Percentiles rank a stretch among this genome's conserved stretches.
Evolutionary conservation across 2,888 invertebrate genomes (phyloP).

Genomic region (Liopterus haemorrhoidalis): DNA sequence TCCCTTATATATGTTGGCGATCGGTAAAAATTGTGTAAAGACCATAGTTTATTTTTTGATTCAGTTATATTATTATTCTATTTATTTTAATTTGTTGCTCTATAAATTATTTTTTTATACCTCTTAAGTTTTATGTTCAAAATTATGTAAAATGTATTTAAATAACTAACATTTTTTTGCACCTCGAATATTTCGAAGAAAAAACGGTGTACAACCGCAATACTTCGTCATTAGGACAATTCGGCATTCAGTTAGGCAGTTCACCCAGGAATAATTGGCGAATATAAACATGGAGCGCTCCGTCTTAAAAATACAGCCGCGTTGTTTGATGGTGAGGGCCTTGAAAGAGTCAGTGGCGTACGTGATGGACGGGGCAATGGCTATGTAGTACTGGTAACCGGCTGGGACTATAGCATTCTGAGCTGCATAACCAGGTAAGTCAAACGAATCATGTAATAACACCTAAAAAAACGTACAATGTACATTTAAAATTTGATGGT

Average conservation of each 20-base stretch:
- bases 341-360: constrained; percentile 55
- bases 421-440: constrained; percentile 58
- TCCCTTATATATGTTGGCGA: no score
- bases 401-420: constrained; percentile 55
- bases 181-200: constrained; percentile 46
- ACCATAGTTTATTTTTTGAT: no score
- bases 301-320: constrained; percentile 56
- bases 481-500: constrained; percentile 9
- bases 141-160: neutral
- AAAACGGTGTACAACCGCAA: constrained; percentile 60
- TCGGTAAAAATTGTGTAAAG: no score
- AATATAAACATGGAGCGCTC: constrained; percentile 47
- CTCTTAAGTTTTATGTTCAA: neutral
- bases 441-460: constrained; percentile 58
- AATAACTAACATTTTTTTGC: constrained; percentile 1
- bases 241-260: constrained; percentile 59
- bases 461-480: constrained; percentile 43
- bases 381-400: constrained; percentile 55
- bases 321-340: constrained; percentile 45
- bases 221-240: constrained; percentile 44
- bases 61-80: no score
- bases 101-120: neutral
- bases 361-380: constrained; percentile 58
- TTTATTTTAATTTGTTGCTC: neutral
- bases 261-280: constrained; percentile 55